A percentile compares a stretch with the other conserved stretches of the same genome.
Evolutionary conservation across 2,113 vertebrate genomes (phyloP).

Genomic region (Anseranas semipalmata): DNA sequence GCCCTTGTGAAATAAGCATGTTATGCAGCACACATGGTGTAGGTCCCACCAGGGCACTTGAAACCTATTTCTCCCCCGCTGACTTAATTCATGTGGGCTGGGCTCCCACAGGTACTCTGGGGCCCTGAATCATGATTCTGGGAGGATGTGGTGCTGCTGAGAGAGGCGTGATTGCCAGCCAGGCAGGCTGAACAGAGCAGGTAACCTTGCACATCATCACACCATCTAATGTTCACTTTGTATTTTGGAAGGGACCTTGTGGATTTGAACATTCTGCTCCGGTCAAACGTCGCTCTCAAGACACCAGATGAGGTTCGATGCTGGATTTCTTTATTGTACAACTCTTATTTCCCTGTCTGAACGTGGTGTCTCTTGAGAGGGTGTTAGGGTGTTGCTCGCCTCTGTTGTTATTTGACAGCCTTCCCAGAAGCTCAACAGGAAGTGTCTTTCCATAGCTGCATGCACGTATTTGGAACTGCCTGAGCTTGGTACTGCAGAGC

Average conservation of each 20-base stretch:
- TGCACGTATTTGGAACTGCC: accelerated
- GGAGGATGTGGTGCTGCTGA: background rate
- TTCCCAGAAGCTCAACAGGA: background rate
- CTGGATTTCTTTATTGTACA: background rate
- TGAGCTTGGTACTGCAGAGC: background rate
- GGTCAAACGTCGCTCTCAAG: constrained; percentile 72
- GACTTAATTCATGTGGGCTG: background rate
- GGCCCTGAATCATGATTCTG: background rate
- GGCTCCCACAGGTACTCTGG: background rate
- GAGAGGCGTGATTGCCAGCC: background rate
- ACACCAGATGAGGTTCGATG: constrained; percentile 73
- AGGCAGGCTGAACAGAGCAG: background rate
- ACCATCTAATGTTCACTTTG: constrained; percentile 1
- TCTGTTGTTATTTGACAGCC: background rate
- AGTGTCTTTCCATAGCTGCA: background rate
- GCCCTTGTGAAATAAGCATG: background rate
- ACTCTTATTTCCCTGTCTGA: background rate
- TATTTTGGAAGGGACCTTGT: constrained; percentile 70
- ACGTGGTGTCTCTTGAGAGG: background rate
- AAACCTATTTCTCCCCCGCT: background rate
- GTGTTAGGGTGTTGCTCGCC: background rate
- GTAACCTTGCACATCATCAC: background rate
- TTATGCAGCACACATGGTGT: background rate
- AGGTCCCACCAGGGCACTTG: background rate
- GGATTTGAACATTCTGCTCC: constrained; percentile 54